Percentiles rank a stretch among this genome's conserved stretches.
phyloP scores from a whole-genome alignment of 2,113 vertebrate genomes.

The Origma solitaria region DNA sequence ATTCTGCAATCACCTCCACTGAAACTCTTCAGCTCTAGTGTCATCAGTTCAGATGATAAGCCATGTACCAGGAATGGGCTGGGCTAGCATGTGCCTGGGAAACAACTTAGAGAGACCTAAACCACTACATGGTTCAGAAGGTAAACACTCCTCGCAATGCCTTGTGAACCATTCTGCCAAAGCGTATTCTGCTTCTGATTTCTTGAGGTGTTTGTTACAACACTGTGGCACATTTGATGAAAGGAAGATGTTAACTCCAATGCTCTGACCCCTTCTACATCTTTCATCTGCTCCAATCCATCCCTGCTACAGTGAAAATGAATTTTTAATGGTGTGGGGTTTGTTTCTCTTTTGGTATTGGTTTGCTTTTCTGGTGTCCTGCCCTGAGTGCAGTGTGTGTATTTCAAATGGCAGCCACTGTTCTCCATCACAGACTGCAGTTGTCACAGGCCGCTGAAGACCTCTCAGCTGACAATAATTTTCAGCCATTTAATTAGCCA shows the following conservation, averaged over 20 bases:
- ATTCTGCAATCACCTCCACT: background rate
- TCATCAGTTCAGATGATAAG: background rate
- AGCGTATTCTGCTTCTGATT: background rate
- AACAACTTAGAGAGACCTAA: background rate
- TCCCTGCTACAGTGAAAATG: background rate
- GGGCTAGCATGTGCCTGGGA: background rate
- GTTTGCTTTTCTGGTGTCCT: background rate
- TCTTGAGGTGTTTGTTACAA: background rate
- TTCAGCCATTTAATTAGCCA: slow-evolving; percentile 1
- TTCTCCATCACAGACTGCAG: background rate
- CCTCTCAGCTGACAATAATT: background rate
- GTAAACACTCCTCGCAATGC: fast-evolving
- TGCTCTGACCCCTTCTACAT: background rate
- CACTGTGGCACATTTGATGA: background rate
- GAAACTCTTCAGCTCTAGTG: background rate
- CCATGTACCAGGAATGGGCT: background rate
- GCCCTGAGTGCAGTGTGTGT: background rate
- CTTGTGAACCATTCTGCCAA: background rate
- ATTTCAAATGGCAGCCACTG: background rate
- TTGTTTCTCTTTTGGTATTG: background rate
- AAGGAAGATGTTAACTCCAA: background rate
- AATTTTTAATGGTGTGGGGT: background rate
- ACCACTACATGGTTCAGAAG: background rate
- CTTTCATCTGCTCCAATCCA: background rate
- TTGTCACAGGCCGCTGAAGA: slow-evolving; percentile 18